Evolutionary conservation across 92 coral and sea anemone genomes (phyloP).

Genomic region (Paragorgia papillata): DNA sequence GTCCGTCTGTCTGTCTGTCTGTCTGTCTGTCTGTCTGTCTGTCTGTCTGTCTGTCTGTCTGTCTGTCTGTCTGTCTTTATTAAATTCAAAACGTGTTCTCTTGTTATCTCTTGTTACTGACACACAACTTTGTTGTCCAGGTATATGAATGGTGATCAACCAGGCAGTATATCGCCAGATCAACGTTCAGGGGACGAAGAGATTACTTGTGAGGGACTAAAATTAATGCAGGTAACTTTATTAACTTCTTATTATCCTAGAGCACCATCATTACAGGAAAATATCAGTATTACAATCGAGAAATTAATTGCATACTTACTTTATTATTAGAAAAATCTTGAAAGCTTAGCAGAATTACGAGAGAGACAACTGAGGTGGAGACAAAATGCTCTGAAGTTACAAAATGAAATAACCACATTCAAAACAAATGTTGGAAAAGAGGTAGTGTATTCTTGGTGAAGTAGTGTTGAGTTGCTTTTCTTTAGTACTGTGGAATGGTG

Average conservation of each 20-base stretch:
- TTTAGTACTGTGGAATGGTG: background rate
- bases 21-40: background rate
- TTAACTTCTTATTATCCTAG: background rate
- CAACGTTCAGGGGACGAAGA: slow-evolving; percentile 49
- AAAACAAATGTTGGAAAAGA: slow-evolving; percentile 88
- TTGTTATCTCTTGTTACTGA: background rate
- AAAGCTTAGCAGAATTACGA: slow-evolving; percentile 70
- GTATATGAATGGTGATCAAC: slow-evolving; percentile 89
- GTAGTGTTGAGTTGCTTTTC: background rate
- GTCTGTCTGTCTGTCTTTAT: background rate
- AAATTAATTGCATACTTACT: too few relatives aligned
- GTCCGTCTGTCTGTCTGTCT: background rate
- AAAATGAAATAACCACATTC: slow-evolving; percentile 82
- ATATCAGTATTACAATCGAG: too few relatives aligned
- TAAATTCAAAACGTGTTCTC: background rate
- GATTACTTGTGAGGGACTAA: slow-evolving; percentile 85
- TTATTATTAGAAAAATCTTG: slow-evolving; percentile 63
- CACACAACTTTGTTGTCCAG: slow-evolving; percentile 40
- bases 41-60: background rate
- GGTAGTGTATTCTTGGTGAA: slow-evolving; percentile 49
- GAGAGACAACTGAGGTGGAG: slow-evolving; percentile 82
- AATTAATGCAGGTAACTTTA: slow-evolving; percentile 81
- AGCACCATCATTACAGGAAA: background rate
- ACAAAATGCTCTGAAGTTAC: slow-evolving; percentile 77
- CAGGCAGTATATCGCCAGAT: slow-evolving; percentile 53